A percentile compares a stretch with the other conserved stretches of the same genome.
These are phyloP conservation scores for Zaprionus davidi DNA, from an alignment of 1,140 invertebrate genomes.

Conservation along the genomic window DNA sequence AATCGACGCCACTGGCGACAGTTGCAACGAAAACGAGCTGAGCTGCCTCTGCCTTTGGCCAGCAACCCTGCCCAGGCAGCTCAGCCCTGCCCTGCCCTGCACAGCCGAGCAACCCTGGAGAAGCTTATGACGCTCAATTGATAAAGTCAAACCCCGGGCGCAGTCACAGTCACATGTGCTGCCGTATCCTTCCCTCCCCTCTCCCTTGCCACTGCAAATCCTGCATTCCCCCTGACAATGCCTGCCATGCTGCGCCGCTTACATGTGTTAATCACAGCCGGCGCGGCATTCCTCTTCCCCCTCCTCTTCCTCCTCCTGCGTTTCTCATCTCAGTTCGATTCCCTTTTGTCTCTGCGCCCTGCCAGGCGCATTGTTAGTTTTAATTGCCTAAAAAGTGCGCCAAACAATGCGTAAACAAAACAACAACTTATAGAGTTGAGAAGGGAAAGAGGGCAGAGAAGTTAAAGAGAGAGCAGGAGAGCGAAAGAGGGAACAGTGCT, in stretches of 20 bases:
- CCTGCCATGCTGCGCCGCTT: slow-evolving; percentile 66
- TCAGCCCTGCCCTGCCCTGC: slow-evolving; percentile 23
- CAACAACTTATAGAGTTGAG: neutral
- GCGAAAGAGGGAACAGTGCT: neutral
- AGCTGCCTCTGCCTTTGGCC: slow-evolving; percentile 12
- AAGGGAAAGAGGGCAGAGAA: neutral
- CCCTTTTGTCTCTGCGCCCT: slow-evolving; percentile 43
- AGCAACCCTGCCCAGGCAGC: slow-evolving; percentile 16
- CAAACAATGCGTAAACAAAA: slow-evolving; percentile 56
- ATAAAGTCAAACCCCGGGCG: slow-evolving; percentile 73
- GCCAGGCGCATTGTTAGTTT: slow-evolving; percentile 70
- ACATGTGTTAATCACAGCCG: slow-evolving; percentile 83
- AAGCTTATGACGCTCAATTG: slow-evolving; percentile 80
- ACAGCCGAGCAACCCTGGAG: slow-evolving; percentile 46
- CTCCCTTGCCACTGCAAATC: slow-evolving; percentile 19
- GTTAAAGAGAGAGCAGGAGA: neutral
- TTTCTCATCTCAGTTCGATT: neutral
- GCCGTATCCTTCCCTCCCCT: slow-evolving; percentile 41
- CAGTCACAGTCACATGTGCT: slow-evolving; percentile 66
- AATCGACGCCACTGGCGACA: slow-evolving; percentile 83
- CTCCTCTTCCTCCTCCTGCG: too few species aligned
- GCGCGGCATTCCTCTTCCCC: slow-evolving; percentile 22
- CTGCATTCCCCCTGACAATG: slow-evolving; percentile 42
- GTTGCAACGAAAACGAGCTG: slow-evolving; percentile 72
- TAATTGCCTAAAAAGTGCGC: slow-evolving; percentile 75